Base-by-base conservation (phyloP, 2,797 vertebrate genomes). In the Dipus sagitta region DNA sequence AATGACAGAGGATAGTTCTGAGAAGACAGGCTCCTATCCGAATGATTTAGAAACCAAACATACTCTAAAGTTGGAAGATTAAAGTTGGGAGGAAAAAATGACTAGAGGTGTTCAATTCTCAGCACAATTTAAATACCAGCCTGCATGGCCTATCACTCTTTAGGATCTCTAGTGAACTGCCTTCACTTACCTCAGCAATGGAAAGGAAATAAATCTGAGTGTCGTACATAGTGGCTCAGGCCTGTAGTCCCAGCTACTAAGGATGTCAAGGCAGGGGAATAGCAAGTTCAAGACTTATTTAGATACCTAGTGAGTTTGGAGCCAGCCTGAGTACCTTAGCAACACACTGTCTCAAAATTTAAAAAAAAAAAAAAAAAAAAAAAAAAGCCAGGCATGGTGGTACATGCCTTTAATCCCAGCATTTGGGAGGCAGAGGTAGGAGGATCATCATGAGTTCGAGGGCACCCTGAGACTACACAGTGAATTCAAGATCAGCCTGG, bases 11-110 rank as follows among this genome's bases (percentile, higher is more conserved):
- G 30, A 32, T 13, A 83, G 34, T 24, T 67, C 78, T 58, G 58
- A 93, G 60, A 86, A 92, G 60, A 89, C 20, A 6, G 38, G 74
- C 30, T 74, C 70, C 92, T 34, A 38, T 20, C 71, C 47, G 70
- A 71, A 84, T 26, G 71, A 75, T 87, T 76, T 10, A 38, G 32
- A 94, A 92, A 89, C 88, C 83, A 88, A 78, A 79, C 1, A 75
- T 9, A 14, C 52, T 65, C 65, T 86, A 9, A 23, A 3, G 24
- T 34, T 60, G 26, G 4, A n/a, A 13, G 3, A 26, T 85, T 38
- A 24, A 77, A 91, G 75, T 6, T 24, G 86, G 86, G 71, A 90
- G 47, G 62, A 18, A 42, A 86, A 88, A 74, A 24, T 52, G 11
- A 71, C 70, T 30, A 64, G 9, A 30, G 21, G 3, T 52, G 28